phyloP scores from a whole-genome alignment of 1,140 invertebrate species.

The Trinorchestia longiramus region DNA sequence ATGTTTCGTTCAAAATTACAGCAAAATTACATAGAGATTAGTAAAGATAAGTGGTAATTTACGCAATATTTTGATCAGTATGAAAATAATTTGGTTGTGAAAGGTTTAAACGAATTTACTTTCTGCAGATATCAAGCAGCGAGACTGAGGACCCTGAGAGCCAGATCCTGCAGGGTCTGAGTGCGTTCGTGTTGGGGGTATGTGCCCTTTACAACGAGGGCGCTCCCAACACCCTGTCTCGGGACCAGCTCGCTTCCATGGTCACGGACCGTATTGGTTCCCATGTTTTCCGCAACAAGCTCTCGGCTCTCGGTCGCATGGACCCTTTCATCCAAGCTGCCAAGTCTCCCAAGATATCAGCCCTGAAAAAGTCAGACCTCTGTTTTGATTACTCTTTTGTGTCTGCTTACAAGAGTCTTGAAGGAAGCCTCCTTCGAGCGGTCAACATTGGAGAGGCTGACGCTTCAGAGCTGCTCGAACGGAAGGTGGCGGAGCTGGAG shows the following conservation, averaged over 20 bases:
- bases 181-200: constrained; percentile 93
- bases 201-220: constrained; percentile 95
- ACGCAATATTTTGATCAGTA: too few species aligned
- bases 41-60: too few species aligned
- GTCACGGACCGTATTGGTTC: constrained; percentile 92
- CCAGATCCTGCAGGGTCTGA: constrained; percentile 82
- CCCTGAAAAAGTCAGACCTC: constrained; percentile 82
- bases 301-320: constrained; percentile 87
- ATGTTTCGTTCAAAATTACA: too few species aligned
- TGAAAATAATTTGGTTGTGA: too few species aligned
- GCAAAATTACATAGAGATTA: too few species aligned
- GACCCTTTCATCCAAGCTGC: constrained; percentile 91
- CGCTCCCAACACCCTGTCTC: constrained; percentile 81
- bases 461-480: background rate
- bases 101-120: background rate
- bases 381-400: constrained; percentile 97
- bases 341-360: constrained; percentile 91
- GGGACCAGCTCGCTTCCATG: constrained; percentile 85
- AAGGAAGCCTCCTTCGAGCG: constrained; percentile 64
- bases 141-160: constrained; percentile 78
- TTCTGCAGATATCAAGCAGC: constrained; percentile 31
- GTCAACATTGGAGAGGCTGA: constrained; percentile 28
- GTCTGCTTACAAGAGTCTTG: constrained; percentile 80
- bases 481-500: constrained; percentile 17
- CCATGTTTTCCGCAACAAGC: constrained; percentile 88